These are phyloP conservation scores for Acanthococcus lagerstroemiae DNA, from an alignment of 2,888 invertebrate species.

Conservation along the genomic window DNA sequence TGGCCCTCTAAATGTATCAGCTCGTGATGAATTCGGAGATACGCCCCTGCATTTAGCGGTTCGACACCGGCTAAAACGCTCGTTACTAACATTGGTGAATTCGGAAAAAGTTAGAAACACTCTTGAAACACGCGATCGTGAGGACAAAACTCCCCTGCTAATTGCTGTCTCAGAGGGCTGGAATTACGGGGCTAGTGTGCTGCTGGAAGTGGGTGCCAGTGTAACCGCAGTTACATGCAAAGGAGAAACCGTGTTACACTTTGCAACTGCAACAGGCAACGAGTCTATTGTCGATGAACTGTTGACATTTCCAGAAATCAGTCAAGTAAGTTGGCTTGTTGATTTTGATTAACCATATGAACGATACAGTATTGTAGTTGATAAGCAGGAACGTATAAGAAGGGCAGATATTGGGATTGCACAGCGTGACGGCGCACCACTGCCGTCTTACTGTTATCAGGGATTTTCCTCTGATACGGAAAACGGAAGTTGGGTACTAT, in stretches of 20 bases:
- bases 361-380: no score
- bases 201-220: conserved; percentile 48
- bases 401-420: no score
- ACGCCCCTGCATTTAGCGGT: conserved; percentile 49
- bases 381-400: no score
- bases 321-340: conserved; percentile 36
- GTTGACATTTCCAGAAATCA: conserved; percentile 44
- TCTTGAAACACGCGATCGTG: conserved; percentile 44
- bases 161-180: conserved; percentile 47
- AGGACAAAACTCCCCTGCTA: conserved; percentile 48
- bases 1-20: conserved; percentile 43
- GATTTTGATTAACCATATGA: not conserved
- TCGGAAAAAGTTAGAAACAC: conserved; percentile 15
- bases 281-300: conserved; percentile 47
- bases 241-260: conserved; percentile 48
- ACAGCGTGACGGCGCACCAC: no score
- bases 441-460: no score
- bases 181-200: conserved; percentile 47
- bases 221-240: conserved; percentile 43
- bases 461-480: no score
- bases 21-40: conserved; percentile 44
- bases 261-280: conserved; percentile 47
- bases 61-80: conserved; percentile 43
- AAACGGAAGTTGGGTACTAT: no score
- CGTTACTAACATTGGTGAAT: conserved; percentile 42